phyloP scores from a whole-genome alignment of 2,797 vertebrate species.

The Iguana delicatissima region DNA sequence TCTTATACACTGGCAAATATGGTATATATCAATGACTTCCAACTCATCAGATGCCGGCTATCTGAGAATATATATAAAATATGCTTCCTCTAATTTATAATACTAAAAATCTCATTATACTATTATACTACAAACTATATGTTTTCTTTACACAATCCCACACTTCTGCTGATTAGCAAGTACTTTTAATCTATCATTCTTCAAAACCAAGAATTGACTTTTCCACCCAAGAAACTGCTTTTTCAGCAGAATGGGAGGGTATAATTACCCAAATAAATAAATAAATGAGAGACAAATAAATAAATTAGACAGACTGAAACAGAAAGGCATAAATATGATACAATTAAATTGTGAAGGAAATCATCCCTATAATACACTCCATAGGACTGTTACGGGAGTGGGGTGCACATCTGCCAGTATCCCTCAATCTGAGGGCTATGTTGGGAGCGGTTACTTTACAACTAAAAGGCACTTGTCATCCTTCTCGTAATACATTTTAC shows the following conservation, averaged over 20 bases:
- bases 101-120: too few relatives aligned
- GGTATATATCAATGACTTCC: too few relatives aligned
- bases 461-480: neutral
- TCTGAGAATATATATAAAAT: too few relatives aligned
- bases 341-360: neutral
- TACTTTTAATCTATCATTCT: too few relatives aligned
- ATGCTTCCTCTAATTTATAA: too few relatives aligned
- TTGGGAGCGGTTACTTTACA: neutral
- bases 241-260: neutral
- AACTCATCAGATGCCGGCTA: too few relatives aligned
- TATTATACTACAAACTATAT: too few relatives aligned
- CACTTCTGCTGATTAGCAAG: too few relatives aligned
- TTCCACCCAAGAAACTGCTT: neutral
- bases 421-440: neutral
- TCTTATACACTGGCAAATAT: too few relatives aligned
- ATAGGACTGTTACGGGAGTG: neutral
- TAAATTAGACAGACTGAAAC: constrained; percentile 35
- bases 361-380: neutral
- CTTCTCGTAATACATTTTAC: neutral
- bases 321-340: neutral
- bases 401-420: neutral
- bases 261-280: constrained; percentile 40
- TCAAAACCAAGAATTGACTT: too few relatives aligned
- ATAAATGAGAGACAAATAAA: constrained; percentile 34
- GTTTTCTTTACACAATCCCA: too few relatives aligned